A percentile compares a stretch with the other conserved stretches of the same genome.
Conservation (phyloP, 2,888 invertebrate genomes). For the Drepana falcataria region DNA sequence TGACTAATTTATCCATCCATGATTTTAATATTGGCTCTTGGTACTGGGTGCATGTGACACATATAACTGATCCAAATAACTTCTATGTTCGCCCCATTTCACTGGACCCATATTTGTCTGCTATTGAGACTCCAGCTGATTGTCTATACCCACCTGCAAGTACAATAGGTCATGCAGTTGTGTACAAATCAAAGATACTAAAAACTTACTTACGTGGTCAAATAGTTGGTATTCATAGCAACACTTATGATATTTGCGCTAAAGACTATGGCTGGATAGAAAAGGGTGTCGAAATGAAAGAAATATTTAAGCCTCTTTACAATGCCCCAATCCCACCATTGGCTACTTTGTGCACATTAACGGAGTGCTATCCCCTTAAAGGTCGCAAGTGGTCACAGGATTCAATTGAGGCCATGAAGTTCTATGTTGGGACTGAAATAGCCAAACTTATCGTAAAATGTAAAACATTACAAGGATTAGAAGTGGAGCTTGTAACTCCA, state of each 20-base stretch:
- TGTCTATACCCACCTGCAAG: background rate
- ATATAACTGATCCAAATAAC: background rate
- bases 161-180: background rate
- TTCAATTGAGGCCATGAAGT: background rate
- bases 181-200: background rate
- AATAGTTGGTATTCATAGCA: background rate
- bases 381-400: background rate
- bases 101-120: background rate
- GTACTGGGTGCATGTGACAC: background rate
- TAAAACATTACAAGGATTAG: background rate
- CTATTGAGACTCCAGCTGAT: background rate
- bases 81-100: background rate
- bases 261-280: background rate
- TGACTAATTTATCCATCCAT: background rate
- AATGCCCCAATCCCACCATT: background rate
- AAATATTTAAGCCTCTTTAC: background rate
- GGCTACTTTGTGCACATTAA: background rate
- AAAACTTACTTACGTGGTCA: background rate
- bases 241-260: background rate
- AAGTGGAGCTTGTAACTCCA: background rate
- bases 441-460: background rate
- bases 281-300: background rate
- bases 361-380: background rate
- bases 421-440: background rate
- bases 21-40: background rate